Evolutionary conservation across 2,797 vertebrate genomes (phyloP), one percentile per base, ranked within the genome.

Genomic region (Telmatherina bonti): DNA sequence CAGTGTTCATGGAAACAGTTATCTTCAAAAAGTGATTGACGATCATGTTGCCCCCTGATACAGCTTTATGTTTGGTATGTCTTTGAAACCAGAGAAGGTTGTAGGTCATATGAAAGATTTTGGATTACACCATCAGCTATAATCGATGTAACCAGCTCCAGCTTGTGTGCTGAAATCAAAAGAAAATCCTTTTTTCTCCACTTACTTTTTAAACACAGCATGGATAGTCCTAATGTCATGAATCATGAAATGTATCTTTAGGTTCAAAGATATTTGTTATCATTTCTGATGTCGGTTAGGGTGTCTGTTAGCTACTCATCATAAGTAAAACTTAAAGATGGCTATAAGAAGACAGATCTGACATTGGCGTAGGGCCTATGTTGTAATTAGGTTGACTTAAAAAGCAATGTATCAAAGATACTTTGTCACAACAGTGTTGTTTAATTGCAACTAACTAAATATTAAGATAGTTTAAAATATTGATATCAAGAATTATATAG

Each of bases 81-180:
- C 10, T 88, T 78, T 82, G 30, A 79, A 79, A 74, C 36, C 8
- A n/a, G 36, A 36, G 15, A 7, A 41, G 29, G 36, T 35, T 67
- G 13, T 7, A 60, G 47, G 43, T 60, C 16, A 60, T 35, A 63
- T 22, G 35, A 36, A 33, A 67, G 33, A 20, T 35, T 20, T 26
- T 7, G 49, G 9, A 59, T 45, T 27, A 57, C 59, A 63, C n/a
- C 15, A 41, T 64, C 35, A 47, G 22, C 38, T 31, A 10, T 47
- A 51, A 62, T 16, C 31, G 35, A 8, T 60, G 33, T 31, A 61
- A 82, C 30, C 8, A 43, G 41, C 11, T 31, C 45, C 60, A 67
- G 54, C 11, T 62, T 52, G 27, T 22, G 1, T 8, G 11, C 33
- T 9, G 11, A 57, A 72, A 71, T 38, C 53, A 60, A 38, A 6